Evolutionary conservation across 2,113 vertebrate genomes (phyloP), one percentile per base, ranked within the genome.

Genomic region (Zapornia atra): DNA sequence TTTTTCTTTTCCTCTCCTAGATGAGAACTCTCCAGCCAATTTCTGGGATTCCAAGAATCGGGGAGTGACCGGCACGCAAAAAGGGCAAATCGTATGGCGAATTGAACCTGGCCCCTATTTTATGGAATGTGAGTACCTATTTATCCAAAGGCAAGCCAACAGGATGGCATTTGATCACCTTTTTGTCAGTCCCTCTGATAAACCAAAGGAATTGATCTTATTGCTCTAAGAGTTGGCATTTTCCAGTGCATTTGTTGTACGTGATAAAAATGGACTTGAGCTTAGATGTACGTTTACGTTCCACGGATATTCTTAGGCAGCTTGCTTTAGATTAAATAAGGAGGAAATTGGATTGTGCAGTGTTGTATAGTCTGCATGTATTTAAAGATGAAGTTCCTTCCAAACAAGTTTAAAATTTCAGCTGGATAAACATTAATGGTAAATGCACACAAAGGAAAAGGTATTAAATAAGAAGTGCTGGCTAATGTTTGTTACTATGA

Each of bases 1-100:
- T 42, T 56, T 82, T 92, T 19, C 33, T n/a, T 95, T 88, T 20
- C 3, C 77, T 91, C 79, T 97, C 91, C 54, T 96, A 99, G 99
- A 99, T 98, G 99, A 99, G 97, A 99, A 98, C 94, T 99, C 98
- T 97, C 99, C 99, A 76, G 99, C 99, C 93, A 99, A 99, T 61
- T 99, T 99, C 97, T 99, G 99, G 99, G 99, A 99, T 98, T 99
- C 99, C 94, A 99, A 99, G 97, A 99, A 99, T 92, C 98, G 99
- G 89, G 99, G 99, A 56, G 99, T 99, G 87, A 99, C 99, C 22
- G 99, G 99, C 59, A 99, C 99, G 0, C 99, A 99, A 91, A 99
- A 99, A 97, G 99, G 99, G 70, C 99, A 99, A 93, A 99, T 99
- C 29, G 98, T 99, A 1, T 99, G 99, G 99, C 98, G 99, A 93